Evolutionary conservation across 1,140 invertebrate species (phyloP), one percentile per base, ranked within the genome.

Genomic region (Drosophila ficusphila): DNA sequence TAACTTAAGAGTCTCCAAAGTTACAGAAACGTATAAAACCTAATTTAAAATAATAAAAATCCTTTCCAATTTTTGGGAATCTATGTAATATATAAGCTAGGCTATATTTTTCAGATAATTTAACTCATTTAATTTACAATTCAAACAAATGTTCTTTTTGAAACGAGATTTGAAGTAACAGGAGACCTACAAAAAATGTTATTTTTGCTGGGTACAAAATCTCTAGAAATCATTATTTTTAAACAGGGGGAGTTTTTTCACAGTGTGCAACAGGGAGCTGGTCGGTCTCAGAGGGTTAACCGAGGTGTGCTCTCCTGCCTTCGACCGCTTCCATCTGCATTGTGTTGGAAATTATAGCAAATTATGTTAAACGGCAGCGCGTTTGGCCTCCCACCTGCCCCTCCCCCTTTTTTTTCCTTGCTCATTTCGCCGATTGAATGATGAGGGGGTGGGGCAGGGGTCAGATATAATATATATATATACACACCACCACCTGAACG

Each of bases 331-430:
- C 70, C 42, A 52, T 61, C 64, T 41, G 53, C 70, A 70, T 86
- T 89, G 83, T 88, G 82, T 88, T 88, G 83, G 86, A 89, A 88
- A 88, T 83, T 88, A 89, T 83, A 88, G 75, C 83, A 89, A 89
- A 88, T 88, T 88, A 88, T 89, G 78, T 89, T 88, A 88, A 88
- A 88, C 82, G 82, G 83, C 74, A 89, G 78, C 83, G 48, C 52
- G 76, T 52, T 25, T 57, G 16, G 56, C 44, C 71, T 36, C 53
- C 72, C 62, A 33, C 51, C 51, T 67, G 51, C 61, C 46, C 71
- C 52, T 68, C 72, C 51, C 14, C 46, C 33, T 58, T 31, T 58
- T 46, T 36, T 9, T 14, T 18, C 25, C 44, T 51, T 67, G 62
- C 61, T 67, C 71, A 62, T 57, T 81, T 76, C 65, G 52, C 8